A percentile compares a stretch with the other conserved stretches of the same genome.
phyloP scores from a whole-genome alignment of 2,888 invertebrate species.

The Beris morrisii region DNA sequence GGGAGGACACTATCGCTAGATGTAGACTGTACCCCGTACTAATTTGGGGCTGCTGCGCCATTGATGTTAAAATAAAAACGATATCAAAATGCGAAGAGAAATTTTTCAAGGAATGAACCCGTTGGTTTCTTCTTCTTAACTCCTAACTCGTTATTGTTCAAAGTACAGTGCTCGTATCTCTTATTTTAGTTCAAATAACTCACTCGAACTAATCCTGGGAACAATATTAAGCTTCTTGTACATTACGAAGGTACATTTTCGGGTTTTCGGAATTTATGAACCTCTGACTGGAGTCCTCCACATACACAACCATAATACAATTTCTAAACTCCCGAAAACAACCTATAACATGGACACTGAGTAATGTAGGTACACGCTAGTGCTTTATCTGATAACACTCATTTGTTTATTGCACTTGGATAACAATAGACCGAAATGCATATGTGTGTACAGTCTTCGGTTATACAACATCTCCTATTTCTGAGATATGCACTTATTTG shows the following conservation, averaged over 20 bases:
- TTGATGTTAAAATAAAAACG: too few relatives aligned
- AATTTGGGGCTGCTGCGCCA: too few relatives aligned
- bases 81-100: too few relatives aligned
- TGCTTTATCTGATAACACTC: constrained; percentile 38
- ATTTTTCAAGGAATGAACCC: too few relatives aligned
- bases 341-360: constrained; percentile 34
- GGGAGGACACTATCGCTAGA: too few relatives aligned
- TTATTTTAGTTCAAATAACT: constrained; percentile 37
- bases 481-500: constrained; percentile 16
- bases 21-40: too few relatives aligned
- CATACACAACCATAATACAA: constrained; percentile 6
- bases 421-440: constrained; percentile 6
- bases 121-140: too few relatives aligned
- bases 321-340: constrained; percentile 27
- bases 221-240: constrained; percentile 40
- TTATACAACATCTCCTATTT: not conserved
- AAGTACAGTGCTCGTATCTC: constrained; percentile 21
- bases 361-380: constrained; percentile 35
- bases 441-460: not conserved
- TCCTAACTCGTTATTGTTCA: too few relatives aligned
- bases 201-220: constrained; percentile 37
- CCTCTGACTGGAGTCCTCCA: constrained; percentile 16
- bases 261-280: constrained; percentile 37
- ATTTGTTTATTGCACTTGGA: constrained; percentile 37
- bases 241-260: constrained; percentile 33